These are phyloP conservation scores for Sceloporus undulatus DNA, from an alignment of 2,113 vertebrate genomes.

Conservation along the genomic window DNA sequence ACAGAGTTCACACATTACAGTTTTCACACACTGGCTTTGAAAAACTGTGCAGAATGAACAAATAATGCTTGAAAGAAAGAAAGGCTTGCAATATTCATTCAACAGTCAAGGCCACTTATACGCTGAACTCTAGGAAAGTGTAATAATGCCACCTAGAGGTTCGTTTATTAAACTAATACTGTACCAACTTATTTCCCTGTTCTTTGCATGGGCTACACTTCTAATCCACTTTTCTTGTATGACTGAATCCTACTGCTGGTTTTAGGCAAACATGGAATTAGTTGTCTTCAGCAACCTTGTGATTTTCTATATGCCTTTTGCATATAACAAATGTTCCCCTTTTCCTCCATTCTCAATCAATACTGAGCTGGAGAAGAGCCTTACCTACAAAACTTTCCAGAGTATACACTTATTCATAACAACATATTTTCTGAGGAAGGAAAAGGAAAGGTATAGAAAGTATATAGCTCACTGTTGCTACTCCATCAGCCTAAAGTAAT, in stretches of 20 bases:
- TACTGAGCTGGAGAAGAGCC: not conserved
- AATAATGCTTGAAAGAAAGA: too few species aligned
- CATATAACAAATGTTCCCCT: not conserved
- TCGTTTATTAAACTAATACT: not conserved
- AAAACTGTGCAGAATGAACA: not conserved
- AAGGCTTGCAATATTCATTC: too few species aligned
- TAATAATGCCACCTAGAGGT: conserved; percentile 25
- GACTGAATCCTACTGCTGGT: too few species aligned
- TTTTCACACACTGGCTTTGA: not conserved
- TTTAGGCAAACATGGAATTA: not conserved
- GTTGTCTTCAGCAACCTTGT: not conserved
- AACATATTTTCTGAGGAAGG: not conserved
- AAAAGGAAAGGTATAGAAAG: too few species aligned
- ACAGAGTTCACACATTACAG: not conserved
- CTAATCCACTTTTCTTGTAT: not conserved
- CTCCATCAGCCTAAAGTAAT: too few species aligned
- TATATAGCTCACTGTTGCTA: too few species aligned
- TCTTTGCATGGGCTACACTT: not conserved
- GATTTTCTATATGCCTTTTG: not conserved
- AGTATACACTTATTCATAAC: not conserved
- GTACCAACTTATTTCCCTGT: not conserved
- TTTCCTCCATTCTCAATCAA: not conserved
- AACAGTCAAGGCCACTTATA: not conserved
- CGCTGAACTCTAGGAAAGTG: not conserved
- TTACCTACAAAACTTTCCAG: not conserved